Evolutionary conservation across 2,888 invertebrate genomes (phyloP).

Genomic region (Phortica okadai): DNA sequence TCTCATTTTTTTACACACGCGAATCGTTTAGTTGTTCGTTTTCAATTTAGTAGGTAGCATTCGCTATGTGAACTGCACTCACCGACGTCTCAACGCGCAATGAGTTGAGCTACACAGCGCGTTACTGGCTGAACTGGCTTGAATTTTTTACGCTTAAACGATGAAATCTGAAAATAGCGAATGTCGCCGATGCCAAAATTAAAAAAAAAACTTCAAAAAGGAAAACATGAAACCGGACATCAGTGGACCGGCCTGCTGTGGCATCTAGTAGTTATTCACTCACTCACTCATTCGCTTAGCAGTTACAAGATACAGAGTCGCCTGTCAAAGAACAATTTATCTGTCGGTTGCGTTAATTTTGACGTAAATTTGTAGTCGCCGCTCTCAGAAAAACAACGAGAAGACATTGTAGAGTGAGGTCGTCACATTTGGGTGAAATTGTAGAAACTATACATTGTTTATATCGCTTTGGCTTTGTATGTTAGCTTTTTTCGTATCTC

Average conservation of each 20-base stretch:
- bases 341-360: conserved; percentile 56
- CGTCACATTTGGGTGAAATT: background rate
- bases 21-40: conserved; percentile 33
- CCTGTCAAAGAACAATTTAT: conserved; percentile 60
- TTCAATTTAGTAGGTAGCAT: conserved; percentile 12
- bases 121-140: background rate
- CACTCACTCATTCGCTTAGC: conserved; percentile 10
- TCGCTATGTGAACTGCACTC: conserved; percentile 61
- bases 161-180: too few species aligned
- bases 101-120: conserved; percentile 52
- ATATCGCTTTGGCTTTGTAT: conserved; percentile 12
- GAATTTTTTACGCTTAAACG: background rate
- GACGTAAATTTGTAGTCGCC: conserved; percentile 27
- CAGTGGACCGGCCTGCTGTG: background rate
- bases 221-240: conserved; percentile 59
- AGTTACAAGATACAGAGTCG: conserved; percentile 53
- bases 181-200: conserved; percentile 53
- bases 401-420: background rate
- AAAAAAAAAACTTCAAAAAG: conserved; percentile 61
- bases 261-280: background rate
- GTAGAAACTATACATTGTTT: conserved; percentile 60
- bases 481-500: conserved; percentile 15
- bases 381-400: background rate
- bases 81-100: conserved; percentile 64
- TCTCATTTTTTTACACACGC: background rate